Evolutionary conservation across 2,113 vertebrate genomes (phyloP).

Genomic region (Sinocyclocheilus anshuiensis): DNA sequence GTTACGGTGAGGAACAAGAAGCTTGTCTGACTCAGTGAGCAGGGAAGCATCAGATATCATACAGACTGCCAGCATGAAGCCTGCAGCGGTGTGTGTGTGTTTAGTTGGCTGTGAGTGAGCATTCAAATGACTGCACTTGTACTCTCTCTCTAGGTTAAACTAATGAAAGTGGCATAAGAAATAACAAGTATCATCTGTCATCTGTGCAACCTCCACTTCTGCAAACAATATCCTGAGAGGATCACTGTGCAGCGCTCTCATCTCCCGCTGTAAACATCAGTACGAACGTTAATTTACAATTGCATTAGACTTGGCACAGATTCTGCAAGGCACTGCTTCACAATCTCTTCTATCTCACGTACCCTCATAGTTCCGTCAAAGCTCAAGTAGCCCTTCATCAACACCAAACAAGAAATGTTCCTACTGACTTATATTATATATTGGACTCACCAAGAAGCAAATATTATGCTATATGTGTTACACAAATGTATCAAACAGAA

Average conservation of each 20-base stretch:
- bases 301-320: neutral
- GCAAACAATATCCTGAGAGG: constrained; percentile 12
- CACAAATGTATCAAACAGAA: neutral
- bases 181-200: constrained; percentile 11
- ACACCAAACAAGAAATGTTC: neutral
- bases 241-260: constrained; percentile 6
- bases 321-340: neutral
- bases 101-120: neutral
- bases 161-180: constrained; percentile 23
- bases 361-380: neutral
- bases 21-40: neutral
- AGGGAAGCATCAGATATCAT: constrained; percentile 26
- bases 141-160: neutral
- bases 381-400: neutral
- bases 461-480: neutral
- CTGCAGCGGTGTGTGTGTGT: neutral
- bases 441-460: neutral
- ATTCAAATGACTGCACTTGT: constrained; percentile 7
- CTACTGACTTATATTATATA: neutral
- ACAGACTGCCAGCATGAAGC: neutral
- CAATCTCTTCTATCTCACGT: neutral
- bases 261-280: constrained; percentile 18
- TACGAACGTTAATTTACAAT: neutral
- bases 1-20: neutral
- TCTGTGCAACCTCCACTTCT: neutral